Base-by-base conservation (phyloP, 2,888 invertebrate species). In the Leptinotarsa tumamoca region DNA sequence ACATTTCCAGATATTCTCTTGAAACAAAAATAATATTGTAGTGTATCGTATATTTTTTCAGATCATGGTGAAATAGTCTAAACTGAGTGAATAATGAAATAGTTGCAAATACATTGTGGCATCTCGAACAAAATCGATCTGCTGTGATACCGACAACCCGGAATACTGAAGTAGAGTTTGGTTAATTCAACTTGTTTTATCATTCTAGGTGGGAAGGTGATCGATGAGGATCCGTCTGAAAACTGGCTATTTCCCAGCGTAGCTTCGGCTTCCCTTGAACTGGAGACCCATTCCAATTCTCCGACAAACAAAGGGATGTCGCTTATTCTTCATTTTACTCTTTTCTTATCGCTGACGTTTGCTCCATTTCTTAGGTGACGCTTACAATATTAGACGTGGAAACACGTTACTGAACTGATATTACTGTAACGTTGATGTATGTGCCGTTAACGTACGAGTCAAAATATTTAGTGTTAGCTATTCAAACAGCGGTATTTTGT, bases 201-300 rank as follows among this genome's bases (percentile, higher is more conserved):
- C 72, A 74, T 79, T 78, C n/a, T 78, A 83, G 83, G 79, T 74
- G 79, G 76, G 52, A 78, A 74, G 67, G 74, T 76, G 63, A 75
- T 79, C 76, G 80, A 85, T 79, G 85, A 84, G 74, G 85, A 86
- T 74, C 84, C 83, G 54, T 82, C 85, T 17, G 86, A 86, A 76
- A 86, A 87, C 81, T 87, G 86, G 86, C 77, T 86, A 66, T 86
- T 85, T 77, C 87, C 87, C 18, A 87, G 87, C 81, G 85, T 85
- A 21, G 86, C 86, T 13, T 86, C 87, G 15, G 87, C 86, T 61
- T 85, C 87, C 17, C 81, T 87, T 58, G 87, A 87, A 82, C 76
- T 87, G 78, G 87, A 87, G 79, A 86, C 87, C 61, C 82, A 84
- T 75, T 86, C 87, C 73, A 80, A 76, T 75, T 75, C 80, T 50